Percentiles rank a stretch among this genome's conserved stretches.
Evolutionary conservation across 2,113 vertebrate species (phyloP).

Genomic region (Crypturellus undulatus): DNA sequence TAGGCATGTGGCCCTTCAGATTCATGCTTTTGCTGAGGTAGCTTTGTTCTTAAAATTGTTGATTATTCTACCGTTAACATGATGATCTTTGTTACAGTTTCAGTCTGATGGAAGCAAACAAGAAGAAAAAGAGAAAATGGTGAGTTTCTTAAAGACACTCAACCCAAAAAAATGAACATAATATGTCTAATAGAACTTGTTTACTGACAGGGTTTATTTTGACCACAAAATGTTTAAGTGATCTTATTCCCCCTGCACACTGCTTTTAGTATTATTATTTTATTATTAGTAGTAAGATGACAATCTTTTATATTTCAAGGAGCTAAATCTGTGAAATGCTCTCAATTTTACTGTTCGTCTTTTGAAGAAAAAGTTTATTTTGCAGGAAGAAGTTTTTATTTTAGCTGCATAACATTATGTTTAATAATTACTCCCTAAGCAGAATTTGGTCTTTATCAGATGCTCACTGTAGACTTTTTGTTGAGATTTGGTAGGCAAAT

Average conservation of each 20-base stretch:
- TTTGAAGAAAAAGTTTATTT: background rate
- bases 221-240: background rate
- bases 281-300: background rate
- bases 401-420: background rate
- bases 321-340: background rate
- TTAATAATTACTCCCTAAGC: background rate
- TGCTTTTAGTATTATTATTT: background rate
- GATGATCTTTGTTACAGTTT: constrained; percentile 74
- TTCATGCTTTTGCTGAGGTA: constrained; percentile 25
- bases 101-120: constrained; percentile 83
- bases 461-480: background rate
- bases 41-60: background rate
- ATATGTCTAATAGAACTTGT: background rate
- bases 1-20: background rate
- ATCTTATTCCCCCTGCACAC: background rate
- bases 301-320: background rate
- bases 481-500: background rate
- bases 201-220: background rate
- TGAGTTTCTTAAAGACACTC: constrained; percentile 67
- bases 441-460: background rate
- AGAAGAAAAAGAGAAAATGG: constrained; percentile 88
- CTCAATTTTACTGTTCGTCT: background rate
- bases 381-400: background rate
- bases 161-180: background rate
- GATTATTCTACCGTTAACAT: background rate